Evolutionary conservation across 2,113 vertebrate species (phyloP), one percentile per base, ranked within the genome.

Genomic region (Plectropomus leopardus): DNA sequence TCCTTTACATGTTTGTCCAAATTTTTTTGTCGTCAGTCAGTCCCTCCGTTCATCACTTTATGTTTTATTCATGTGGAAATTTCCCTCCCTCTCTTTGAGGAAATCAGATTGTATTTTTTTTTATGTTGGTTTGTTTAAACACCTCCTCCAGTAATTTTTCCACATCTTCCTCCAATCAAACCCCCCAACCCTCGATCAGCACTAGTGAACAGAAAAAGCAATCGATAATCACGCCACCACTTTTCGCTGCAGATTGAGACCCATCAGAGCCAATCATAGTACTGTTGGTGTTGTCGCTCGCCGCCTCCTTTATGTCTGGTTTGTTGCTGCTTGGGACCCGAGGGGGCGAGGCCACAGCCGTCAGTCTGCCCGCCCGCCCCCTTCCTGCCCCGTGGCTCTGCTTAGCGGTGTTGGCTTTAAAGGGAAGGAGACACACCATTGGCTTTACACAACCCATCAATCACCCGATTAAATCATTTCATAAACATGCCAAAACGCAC

Each of bases 271-370:
- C 91, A 92, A 92, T 95, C 77, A 84, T 94, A 97, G 97, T 98
- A 98, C 97, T 98, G 97, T 99, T 98, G 97, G 97, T 97, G 96
- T 97, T 96, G 97, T 96, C 95, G 94, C 95, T 93, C 95, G 92
- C 94, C 91, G 96, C 93, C 93, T 90, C 82, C 87, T 90, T 54
- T 94, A 87, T 95, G 88, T 94, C 90, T 94, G 90, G 89, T 89
- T 82, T 86, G 89, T 88, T 68, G 89, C 92, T 94, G 88, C 93
- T 94, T 89, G 68, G 84, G 95, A 90, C 55, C 36, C 4, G 30
- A 67, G 67, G 92, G 54, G 65, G 72, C 50, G 92, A 14, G 79
- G 81, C 67, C 65, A n/a, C n/a, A 48, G 71, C 76, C 61, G 87
- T 78, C 89, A 72, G 78, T 59, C 48, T 23, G 51, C 63, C 74